Evolutionary conservation across 2,797 vertebrate genomes (phyloP).

Genomic region (Phoeniculus purpureus): DNA sequence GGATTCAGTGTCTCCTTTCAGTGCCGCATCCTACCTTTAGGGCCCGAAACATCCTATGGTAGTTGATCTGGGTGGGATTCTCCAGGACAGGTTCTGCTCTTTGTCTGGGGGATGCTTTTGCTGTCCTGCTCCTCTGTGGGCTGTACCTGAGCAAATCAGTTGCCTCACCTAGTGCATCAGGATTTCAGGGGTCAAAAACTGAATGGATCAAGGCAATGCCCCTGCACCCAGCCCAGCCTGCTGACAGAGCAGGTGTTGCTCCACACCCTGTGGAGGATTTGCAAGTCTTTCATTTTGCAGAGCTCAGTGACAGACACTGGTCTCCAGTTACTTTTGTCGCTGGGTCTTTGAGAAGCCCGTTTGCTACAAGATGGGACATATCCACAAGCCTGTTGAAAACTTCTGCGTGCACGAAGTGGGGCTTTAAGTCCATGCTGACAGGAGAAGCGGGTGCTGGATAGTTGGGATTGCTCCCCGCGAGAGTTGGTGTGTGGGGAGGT

Average conservation of each 20-base stretch:
- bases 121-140: fast-evolving
- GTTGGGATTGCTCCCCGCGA: not conserved
- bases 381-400: not conserved
- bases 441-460: not conserved
- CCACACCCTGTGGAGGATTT: slow-evolving; percentile 3
- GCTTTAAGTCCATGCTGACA: not conserved
- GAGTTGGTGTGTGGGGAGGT: not conserved
- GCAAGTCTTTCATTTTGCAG: slow-evolving; percentile 10
- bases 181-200: slow-evolving; percentile 23
- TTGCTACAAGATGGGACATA: not conserved
- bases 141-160: not conserved
- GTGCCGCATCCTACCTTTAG: not conserved
- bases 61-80: not conserved
- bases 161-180: not conserved
- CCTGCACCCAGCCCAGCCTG: not conserved
- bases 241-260: slow-evolving; percentile 40
- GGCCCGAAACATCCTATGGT: fast-evolving
- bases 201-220: not conserved
- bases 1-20: not conserved
- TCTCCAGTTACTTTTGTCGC: not conserved
- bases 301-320: not conserved
- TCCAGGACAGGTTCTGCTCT: not conserved
- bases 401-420: not conserved
- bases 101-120: fast-evolving
- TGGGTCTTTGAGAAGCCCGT: not conserved